Percentiles rank a stretch among this genome's conserved stretches.
phyloP scores from a whole-genome alignment of 2,113 vertebrate species.

The Anguilla rostrata region DNA sequence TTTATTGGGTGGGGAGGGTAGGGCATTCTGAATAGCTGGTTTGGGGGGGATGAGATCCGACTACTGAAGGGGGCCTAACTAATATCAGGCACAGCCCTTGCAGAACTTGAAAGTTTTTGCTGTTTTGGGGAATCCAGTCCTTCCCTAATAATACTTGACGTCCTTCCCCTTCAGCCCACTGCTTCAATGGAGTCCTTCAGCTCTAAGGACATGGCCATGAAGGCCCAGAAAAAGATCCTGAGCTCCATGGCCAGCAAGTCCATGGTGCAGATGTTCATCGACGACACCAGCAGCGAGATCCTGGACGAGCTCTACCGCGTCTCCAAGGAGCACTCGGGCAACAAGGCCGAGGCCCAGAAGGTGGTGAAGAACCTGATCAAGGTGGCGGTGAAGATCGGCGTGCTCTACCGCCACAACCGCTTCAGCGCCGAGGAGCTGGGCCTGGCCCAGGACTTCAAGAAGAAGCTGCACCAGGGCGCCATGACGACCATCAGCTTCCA shows the following conservation, averaged over 20 bases:
- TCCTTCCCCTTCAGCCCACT: slow-evolving; percentile 50
- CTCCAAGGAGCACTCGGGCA: slow-evolving; percentile 79
- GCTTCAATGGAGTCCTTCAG: slow-evolving; percentile 79
- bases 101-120: too few relatives aligned
- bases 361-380: slow-evolving; percentile 85
- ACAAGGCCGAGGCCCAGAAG: slow-evolving; percentile 78
- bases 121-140: too few relatives aligned
- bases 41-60: too few relatives aligned
- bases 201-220: slow-evolving; percentile 83
- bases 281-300: slow-evolving; percentile 84
- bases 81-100: too few relatives aligned
- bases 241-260: slow-evolving; percentile 85
- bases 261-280: slow-evolving; percentile 78
- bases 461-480: slow-evolving; percentile 82
- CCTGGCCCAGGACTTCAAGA: slow-evolving; percentile 80
- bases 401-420: slow-evolving; percentile 80
- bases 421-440: slow-evolving; percentile 80
- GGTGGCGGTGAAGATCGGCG: slow-evolving; percentile 80
- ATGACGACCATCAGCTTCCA: slow-evolving; percentile 86
- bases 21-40: background rate
- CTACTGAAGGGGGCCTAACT: too few relatives aligned
- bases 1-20: background rate
- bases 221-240: slow-evolving; percentile 86
- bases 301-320: slow-evolving; percentile 82
- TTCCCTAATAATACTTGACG: background rate